Evolutionary conservation across 2,888 invertebrate species (phyloP).

Genomic region (Chalcis sispes): DNA sequence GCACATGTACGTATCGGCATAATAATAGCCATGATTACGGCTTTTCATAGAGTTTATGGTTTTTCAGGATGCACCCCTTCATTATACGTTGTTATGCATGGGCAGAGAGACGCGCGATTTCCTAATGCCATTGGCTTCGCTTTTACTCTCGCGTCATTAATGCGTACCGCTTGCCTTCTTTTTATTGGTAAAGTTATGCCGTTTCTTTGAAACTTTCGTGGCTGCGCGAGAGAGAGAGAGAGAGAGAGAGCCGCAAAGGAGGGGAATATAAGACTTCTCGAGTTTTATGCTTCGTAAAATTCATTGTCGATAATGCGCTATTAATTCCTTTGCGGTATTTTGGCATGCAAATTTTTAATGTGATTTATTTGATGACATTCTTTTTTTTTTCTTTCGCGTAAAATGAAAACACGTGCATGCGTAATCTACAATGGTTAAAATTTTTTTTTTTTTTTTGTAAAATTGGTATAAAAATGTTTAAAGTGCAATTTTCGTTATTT

Average conservation of each 20-base stretch:
- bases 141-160: constrained; percentile 52
- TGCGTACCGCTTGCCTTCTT: constrained; percentile 26
- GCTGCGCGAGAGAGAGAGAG: no score
- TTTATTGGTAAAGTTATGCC: constrained; percentile 53
- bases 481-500: no score
- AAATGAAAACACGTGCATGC: no score
- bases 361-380: neutral
- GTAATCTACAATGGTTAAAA: no score
- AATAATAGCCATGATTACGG: constrained; percentile 58
- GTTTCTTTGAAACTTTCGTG: constrained; percentile 44
- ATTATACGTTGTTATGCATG: neutral
- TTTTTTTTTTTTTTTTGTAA: no score
- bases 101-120: constrained; percentile 2
- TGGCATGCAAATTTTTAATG: neutral
- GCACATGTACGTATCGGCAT: constrained; percentile 41
- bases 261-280: constrained; percentile 26
- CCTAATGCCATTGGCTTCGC: constrained; percentile 33
- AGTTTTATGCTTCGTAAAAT: constrained; percentile 50
- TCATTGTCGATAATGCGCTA: constrained; percentile 53
- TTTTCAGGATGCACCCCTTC: constrained; percentile 24
- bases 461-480: no score
- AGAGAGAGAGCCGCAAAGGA: neutral
- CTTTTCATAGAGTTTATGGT: constrained; percentile 46
- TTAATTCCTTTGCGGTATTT: constrained; percentile 43
- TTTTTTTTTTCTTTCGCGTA: no score